Conservation (phyloP, 2,113 vertebrate species). For the Sarotherodon lohbergeri region DNA sequence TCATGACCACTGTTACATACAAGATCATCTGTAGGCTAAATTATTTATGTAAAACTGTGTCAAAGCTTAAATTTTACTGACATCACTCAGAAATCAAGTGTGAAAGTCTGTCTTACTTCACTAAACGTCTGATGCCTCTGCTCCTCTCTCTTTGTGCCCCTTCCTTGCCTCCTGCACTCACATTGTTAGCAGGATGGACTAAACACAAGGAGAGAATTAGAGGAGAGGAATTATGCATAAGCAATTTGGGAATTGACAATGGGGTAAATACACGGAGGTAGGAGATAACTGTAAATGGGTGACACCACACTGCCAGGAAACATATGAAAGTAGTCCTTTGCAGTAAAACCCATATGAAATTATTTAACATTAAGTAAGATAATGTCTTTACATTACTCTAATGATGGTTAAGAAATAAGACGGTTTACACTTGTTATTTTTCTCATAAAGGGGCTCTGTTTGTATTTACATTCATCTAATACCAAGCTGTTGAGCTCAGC, state of each 20-base stretch:
- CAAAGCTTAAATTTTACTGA: not conserved
- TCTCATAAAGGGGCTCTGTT: not conserved
- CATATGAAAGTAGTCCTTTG: not conserved
- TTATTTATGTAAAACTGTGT: not conserved
- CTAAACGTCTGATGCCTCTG: not conserved
- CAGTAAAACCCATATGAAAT: not conserved
- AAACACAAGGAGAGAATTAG: not conserved
- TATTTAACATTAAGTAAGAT: not conserved
- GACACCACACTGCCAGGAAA: not conserved
- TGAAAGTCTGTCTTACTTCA: not conserved
- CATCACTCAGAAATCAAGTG: not conserved
- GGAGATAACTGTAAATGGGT: not conserved
- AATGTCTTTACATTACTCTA: not conserved
- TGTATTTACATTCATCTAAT: not conserved
- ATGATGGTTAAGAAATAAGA: not conserved
- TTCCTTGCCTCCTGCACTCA: not conserved
- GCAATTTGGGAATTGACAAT: not conserved
- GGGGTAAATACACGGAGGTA: not conserved
- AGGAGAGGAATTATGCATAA: not conserved
- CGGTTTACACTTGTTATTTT: not conserved
- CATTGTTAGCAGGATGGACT: not conserved
- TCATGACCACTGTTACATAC: not conserved
- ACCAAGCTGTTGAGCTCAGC: not conserved
- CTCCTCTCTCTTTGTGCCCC: not conserved
- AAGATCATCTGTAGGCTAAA: not conserved